phyloP scores from a whole-genome alignment of 2,888 invertebrate genomes.

The Acanthococcus lagerstroemiae region DNA sequence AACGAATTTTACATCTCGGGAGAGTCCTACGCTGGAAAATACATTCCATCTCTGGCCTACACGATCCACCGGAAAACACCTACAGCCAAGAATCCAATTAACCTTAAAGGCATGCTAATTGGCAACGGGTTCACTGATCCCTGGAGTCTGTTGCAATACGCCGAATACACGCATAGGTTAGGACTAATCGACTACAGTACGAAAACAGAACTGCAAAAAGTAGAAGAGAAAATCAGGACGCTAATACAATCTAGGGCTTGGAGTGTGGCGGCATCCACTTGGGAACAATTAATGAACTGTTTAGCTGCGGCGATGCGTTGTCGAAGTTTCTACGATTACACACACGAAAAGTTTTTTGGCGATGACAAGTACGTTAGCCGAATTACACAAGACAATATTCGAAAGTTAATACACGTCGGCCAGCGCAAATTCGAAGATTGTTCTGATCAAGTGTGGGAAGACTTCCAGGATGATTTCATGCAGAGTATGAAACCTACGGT shows the following conservation, averaged over 20 bases:
- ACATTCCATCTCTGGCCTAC: constrained; percentile 64
- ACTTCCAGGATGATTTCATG: constrained; percentile 66
- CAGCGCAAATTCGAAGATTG: constrained; percentile 58
- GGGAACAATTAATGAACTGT: background rate
- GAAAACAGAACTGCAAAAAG: background rate
- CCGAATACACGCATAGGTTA: background rate
- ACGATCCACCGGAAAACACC: constrained; percentile 55
- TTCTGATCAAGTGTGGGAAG: constrained; percentile 50
- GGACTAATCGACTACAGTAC: background rate
- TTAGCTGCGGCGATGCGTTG: background rate
- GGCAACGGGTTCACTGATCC: constrained; percentile 49
- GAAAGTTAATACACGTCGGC: constrained; percentile 71
- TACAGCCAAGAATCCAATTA: constrained; percentile 54
- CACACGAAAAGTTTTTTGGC: background rate
- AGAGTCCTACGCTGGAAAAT: constrained; percentile 78
- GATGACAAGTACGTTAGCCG: background rate
- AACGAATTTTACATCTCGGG: constrained; percentile 79
- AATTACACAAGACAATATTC: constrained; percentile 25
- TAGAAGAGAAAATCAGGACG: background rate
- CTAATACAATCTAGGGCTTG: background rate
- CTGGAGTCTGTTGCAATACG: constrained; percentile 44
- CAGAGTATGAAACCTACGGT: constrained; percentile 64
- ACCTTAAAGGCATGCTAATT: constrained; percentile 54
- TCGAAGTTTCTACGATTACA: background rate
- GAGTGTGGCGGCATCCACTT: background rate